Evolutionary conservation across 2,888 invertebrate genomes (phyloP), one percentile per base, ranked within the genome.

Genomic region (Drosophila affinis): DNA sequence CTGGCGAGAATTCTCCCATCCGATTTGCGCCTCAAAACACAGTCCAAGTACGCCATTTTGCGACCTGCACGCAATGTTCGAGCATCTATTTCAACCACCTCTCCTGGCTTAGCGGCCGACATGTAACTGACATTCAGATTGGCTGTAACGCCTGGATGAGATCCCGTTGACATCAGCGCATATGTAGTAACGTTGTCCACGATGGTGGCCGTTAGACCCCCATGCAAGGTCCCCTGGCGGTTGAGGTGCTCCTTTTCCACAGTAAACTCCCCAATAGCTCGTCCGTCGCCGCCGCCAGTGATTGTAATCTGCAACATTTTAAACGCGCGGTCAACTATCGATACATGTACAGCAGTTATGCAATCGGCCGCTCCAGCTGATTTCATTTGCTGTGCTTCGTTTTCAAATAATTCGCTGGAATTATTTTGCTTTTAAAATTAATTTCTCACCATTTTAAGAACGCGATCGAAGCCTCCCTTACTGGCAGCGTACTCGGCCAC

Each of bases 121-220:
- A 97, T 90, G 89, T 96, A 98, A 77, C 97, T 98, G 3, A 98
- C 93, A 92, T 95, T 95, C 34, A 98, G 92, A 89, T 97, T 96
- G 24, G 98, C 95, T 9, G 97, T 96, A 0, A 97, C 96, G 21
- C 97, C 97, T 56, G 96, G 94, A 53, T 93, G 93, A 4, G 93
- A 93, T 29, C 93, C 94, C 81, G 94, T 94, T 0, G 96, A 94
- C 89, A 96, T 94, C 1, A 98, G 91, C 0, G 97, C 98, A 89
- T 95, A 95, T 0, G 96, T 96, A 1, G 98, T 97, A 24, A 98
- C 91, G 60, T 93, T 93, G 89, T 97, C 96, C 27, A 92, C 78
- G 17, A 98, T 91, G 0, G 96, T 96, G 3, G 96, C 95, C 4
- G 96, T 96, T 82, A 97, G 95, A 7, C 97, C 98, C 3, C 98